A percentile compares a stretch with the other conserved stretches of the same genome.
Evolutionary conservation across 2,113 vertebrate species (phyloP).

Genomic region (Epinephelus moara): DNA sequence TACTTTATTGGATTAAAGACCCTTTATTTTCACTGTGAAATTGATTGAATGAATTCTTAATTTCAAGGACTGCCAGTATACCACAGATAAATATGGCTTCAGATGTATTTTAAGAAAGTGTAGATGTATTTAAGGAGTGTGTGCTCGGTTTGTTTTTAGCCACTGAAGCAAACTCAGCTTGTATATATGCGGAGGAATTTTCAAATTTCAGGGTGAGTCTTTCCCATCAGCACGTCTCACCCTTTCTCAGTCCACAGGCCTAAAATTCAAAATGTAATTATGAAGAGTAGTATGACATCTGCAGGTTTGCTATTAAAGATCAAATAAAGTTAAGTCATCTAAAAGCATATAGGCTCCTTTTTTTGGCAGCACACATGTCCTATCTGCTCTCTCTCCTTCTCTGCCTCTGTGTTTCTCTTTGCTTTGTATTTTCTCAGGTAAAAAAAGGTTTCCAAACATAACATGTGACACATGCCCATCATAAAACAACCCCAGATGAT

Average conservation of each 20-base stretch:
- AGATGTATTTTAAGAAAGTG: not conserved
- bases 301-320: slow-evolving; percentile 80
- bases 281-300: not conserved
- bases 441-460: slow-evolving; percentile 23
- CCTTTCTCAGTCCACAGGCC: not conserved
- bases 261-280: not conserved
- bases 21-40: slow-evolving; percentile 22
- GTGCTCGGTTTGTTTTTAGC: slow-evolving; percentile 15
- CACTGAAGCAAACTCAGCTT: not conserved
- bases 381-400: slow-evolving; percentile 80
- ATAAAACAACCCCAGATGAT: slow-evolving; percentile 27
- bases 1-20: slow-evolving; percentile 47
- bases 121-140: not conserved
- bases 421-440: not conserved
- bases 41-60: slow-evolving; percentile 33
- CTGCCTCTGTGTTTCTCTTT: slow-evolving; percentile 6
- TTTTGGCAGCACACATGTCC: slow-evolving; percentile 81
- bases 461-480: slow-evolving; percentile 19
- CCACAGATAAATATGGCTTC: slow-evolving; percentile 17
- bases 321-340: slow-evolving; percentile 88
- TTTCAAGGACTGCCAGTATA: slow-evolving; percentile 25
- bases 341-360: slow-evolving; percentile 84
- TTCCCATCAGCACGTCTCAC: not conserved
- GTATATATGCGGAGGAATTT: not conserved
- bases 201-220: slow-evolving; percentile 1